A percentile compares a stretch with the other conserved stretches of the same genome.
phyloP scores from a whole-genome alignment of 2,888 invertebrate species.

The Euzetes globulus region DNA sequence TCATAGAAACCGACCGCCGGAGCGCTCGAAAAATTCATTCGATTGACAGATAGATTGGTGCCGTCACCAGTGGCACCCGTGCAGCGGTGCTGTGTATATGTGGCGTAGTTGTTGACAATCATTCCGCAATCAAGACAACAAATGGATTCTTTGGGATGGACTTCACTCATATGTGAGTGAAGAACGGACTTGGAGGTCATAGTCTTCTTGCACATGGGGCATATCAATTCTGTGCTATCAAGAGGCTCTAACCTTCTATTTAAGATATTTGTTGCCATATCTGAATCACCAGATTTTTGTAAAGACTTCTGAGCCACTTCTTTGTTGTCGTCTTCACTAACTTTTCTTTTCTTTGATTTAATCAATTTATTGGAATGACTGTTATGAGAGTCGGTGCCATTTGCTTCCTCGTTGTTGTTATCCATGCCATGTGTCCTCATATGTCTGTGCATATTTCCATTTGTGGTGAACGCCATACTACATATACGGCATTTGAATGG shows the following conservation, averaged over 20 bases:
- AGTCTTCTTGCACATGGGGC: conserved; percentile 60
- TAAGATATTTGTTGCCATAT: conserved; percentile 39
- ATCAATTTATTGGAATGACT: conserved; percentile 3
- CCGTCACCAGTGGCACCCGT: background rate
- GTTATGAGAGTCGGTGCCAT: conserved; percentile 22
- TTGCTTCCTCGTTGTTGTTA: conserved; percentile 12
- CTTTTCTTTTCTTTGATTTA: conserved; percentile 25
- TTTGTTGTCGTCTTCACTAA: conserved; percentile 23
- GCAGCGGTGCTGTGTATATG: conserved; percentile 40
- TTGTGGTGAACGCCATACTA: conserved; percentile 71
- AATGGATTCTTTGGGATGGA: conserved; percentile 59
- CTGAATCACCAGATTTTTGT: conserved; percentile 21
- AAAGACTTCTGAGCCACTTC: conserved; percentile 28
- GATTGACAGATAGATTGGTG: background rate
- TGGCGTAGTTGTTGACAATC: conserved; percentile 60
- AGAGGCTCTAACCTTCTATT: conserved; percentile 45
- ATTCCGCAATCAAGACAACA: conserved; percentile 67
- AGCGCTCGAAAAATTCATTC: conserved; percentile 34
- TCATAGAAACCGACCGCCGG: conserved; percentile 46
- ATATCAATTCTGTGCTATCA: conserved; percentile 45
- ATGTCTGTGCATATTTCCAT: conserved; percentile 77
- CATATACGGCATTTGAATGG: conserved; percentile 72
- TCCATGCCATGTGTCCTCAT: conserved; percentile 59
- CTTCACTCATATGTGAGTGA: conserved; percentile 58
- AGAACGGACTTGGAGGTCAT: conserved; percentile 56